Evolutionary conservation across 1,140 invertebrate species (phyloP).

Genomic region (Aphelenchoides besseyi): DNA sequence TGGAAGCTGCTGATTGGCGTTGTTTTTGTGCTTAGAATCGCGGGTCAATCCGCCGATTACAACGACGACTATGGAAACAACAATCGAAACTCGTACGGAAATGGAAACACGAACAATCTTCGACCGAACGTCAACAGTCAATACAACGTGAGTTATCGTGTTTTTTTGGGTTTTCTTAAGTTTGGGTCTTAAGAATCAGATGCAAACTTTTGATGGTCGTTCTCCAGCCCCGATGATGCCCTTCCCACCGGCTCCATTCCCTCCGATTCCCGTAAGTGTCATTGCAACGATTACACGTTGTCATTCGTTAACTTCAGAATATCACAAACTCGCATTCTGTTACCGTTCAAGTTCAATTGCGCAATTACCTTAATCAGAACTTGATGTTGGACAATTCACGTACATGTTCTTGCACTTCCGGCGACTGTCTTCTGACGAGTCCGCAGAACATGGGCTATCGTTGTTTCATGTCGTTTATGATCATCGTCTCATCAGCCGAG

Average conservation of each 20-base stretch:
- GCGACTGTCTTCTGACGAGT: conserved; percentile 24
- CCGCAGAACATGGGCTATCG: conserved; percentile 40
- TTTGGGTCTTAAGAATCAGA: not conserved
- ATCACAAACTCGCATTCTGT: too few species aligned
- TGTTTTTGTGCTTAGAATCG: not conserved
- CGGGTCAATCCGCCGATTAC: not conserved
- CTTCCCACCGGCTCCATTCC: not conserved
- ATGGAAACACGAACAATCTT: not conserved
- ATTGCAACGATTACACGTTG: too few species aligned
- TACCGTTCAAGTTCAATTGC: conserved; percentile 4
- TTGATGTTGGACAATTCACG: not conserved
- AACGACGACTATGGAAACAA: not conserved
- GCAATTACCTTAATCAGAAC: not conserved
- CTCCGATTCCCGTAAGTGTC: not conserved
- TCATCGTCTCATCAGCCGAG: conserved; percentile 53
- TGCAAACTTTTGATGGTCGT: not conserved
- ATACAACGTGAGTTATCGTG: not conserved
- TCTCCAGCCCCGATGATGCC: not conserved
- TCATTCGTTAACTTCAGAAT: too few species aligned
- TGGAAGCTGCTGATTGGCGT: too few species aligned
- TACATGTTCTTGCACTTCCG: conserved; percentile 13
- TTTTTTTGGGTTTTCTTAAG: not conserved
- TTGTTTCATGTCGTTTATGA: conserved; percentile 49
- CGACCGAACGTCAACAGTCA: not conserved
- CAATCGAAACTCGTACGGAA: not conserved